Evolutionary conservation across 1,140 invertebrate species (phyloP).

Genomic region (Bombus confusus): DNA sequence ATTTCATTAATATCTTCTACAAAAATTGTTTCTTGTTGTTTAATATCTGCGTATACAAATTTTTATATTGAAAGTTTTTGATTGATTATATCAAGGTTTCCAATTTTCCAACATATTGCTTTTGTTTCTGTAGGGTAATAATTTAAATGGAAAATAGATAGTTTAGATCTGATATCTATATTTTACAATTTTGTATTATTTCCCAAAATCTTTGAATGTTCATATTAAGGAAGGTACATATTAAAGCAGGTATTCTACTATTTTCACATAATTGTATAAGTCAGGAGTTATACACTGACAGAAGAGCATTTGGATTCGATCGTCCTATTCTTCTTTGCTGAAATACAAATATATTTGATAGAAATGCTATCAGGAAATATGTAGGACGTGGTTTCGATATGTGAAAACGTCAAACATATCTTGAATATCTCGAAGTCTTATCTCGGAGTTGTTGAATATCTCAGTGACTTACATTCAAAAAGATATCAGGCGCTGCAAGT

Average conservation of each 20-base stretch:
- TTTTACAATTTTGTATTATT: not conserved
- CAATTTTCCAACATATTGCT: not conserved
- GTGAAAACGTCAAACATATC: conserved; percentile 50
- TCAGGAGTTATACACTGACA: not conserved
- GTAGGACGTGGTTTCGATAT: conserved; percentile 51
- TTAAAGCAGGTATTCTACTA: not conserved
- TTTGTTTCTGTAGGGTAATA: not conserved
- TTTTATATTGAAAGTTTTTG: not conserved
- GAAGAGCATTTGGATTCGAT: not conserved
- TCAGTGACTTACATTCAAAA: conserved; percentile 59
- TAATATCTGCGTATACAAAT: not conserved
- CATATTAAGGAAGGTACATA: not conserved
- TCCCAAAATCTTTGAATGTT: not conserved
- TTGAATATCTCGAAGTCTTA: conserved; percentile 61
- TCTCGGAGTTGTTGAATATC: conserved; percentile 52
- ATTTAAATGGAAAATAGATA: not conserved
- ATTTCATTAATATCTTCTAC: not conserved
- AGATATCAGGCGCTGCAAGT: conserved; percentile 56
- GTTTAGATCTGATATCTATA: not conserved
- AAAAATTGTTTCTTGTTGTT: not conserved
- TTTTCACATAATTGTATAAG: not conserved
- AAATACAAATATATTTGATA: conserved; percentile 41
- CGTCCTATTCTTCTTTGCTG: not conserved
- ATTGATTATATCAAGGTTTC: not conserved
- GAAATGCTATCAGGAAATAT: conserved; percentile 46